These are phyloP conservation scores for Acrobasis repandana DNA, from an alignment of 2,888 invertebrate species.

Conservation along the genomic window DNA sequence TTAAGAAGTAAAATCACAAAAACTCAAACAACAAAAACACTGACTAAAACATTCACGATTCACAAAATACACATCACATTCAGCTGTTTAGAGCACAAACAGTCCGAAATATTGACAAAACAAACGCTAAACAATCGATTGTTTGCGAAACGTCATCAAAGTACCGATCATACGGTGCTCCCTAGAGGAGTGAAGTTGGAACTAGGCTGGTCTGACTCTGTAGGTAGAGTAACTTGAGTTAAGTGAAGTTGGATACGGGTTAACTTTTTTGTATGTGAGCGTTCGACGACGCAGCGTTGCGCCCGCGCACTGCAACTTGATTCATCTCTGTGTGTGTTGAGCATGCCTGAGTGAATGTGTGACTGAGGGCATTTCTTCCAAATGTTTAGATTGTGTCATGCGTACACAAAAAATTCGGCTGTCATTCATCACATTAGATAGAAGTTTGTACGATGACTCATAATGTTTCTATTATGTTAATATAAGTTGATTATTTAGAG, in stretches of 20 bases:
- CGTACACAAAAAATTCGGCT: constrained; percentile 2
- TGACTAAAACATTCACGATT: constrained; percentile 38
- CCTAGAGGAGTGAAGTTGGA: constrained; percentile 66
- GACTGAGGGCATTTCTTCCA: constrained; percentile 13
- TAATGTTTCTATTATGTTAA: not conserved
- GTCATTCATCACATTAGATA: constrained; percentile 13
- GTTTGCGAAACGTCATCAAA: constrained; percentile 69
- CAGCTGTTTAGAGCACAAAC: constrained; percentile 33
- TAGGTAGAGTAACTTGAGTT: constrained; percentile 62
- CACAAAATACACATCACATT: constrained; percentile 33
- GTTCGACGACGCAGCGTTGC: constrained; percentile 42
- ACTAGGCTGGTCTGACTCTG: constrained; percentile 43
- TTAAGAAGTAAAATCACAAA: constrained; percentile 24
- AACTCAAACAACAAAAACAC: constrained; percentile 16
- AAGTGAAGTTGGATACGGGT: constrained; percentile 71
- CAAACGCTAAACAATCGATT: constrained; percentile 62
- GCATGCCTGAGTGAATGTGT: constrained; percentile 17
- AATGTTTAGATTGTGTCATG: not conserved
- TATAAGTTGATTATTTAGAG: not conserved
- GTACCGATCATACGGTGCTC: constrained; percentile 62
- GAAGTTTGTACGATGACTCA: constrained; percentile 4
- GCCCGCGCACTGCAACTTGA: constrained; percentile 28
- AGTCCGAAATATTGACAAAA: constrained; percentile 70
- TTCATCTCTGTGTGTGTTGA: constrained; percentile 17
- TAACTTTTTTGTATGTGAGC: constrained; percentile 43